phyloP scores from a whole-genome alignment of 1,140 invertebrate genomes.

The Chelonus insularis region DNA sequence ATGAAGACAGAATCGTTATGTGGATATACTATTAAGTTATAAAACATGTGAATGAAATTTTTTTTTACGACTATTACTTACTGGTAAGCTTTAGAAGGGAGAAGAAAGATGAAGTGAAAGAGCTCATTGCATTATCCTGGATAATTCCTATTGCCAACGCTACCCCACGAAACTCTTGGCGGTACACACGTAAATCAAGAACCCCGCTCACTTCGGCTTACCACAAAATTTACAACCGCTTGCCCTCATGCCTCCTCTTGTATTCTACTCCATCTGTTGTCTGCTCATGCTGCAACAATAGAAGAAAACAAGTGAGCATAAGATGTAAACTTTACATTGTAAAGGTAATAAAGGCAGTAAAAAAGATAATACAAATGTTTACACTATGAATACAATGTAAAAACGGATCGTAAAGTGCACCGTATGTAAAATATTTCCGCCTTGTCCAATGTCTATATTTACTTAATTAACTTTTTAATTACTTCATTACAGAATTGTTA shows the following conservation, averaged over 20 bases:
- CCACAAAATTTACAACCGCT: slow-evolving; percentile 44
- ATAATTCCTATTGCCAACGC: slow-evolving; percentile 29
- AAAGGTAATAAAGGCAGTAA: too few species aligned
- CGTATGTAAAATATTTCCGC: too few species aligned
- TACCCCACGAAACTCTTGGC: slow-evolving; percentile 27
- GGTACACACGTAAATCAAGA: slow-evolving; percentile 32
- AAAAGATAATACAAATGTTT: too few species aligned
- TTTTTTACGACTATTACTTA: not conserved
- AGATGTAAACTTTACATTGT: too few species aligned
- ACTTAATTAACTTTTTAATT: too few species aligned
- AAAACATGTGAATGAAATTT: too few species aligned
- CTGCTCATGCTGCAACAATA: not conserved
- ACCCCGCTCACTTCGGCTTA: slow-evolving; percentile 39
- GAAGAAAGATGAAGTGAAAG: slow-evolving; percentile 11
- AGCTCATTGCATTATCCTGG: slow-evolving; percentile 33
- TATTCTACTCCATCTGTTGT: not conserved
- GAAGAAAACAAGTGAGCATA: not conserved
- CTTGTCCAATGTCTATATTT: too few species aligned
- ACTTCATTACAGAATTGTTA: too few species aligned
- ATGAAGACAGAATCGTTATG: too few species aligned
- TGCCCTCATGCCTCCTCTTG: slow-evolving; percentile 12
- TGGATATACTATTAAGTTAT: too few species aligned
- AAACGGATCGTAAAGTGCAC: too few species aligned
- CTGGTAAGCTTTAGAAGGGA: slow-evolving; percentile 2
- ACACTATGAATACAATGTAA: too few species aligned